Percentiles rank a stretch among this genome's conserved stretches.
Conservation (phyloP, 2,888 invertebrate species). For the Hermaeophaga mercurialis region DNA sequence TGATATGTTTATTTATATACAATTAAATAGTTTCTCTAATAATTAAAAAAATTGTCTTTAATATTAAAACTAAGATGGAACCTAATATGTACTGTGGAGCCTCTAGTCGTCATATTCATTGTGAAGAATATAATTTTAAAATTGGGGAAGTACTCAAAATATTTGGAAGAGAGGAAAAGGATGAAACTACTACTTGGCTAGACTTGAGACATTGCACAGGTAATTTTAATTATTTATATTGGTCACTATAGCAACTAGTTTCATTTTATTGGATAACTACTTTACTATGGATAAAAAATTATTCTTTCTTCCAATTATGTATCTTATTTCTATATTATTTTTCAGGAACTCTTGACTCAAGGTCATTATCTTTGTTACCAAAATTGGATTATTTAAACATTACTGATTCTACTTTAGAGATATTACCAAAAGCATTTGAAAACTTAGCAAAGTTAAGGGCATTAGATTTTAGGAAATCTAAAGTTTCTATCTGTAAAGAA, state of each 20-base stretch:
- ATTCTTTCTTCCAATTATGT: no score
- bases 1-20: no score
- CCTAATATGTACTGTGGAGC: conserved; percentile 22
- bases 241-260: no score
- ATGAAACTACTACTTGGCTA: conserved; percentile 18
- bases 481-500: conserved; percentile 14
- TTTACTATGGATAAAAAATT: no score
- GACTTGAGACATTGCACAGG: conserved; percentile 23
- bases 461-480: conserved; percentile 16
- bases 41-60: no score
- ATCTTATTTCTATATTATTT: no score
- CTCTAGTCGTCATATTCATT: conserved; percentile 22
- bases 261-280: no score
- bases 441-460: conserved; percentile 15
- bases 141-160: conserved; percentile 11
- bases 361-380: conserved; percentile 16
- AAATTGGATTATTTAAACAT: conserved; percentile 19
- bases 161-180: conserved; percentile 16
- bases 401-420: conserved; percentile 9
- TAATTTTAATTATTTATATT: no score
- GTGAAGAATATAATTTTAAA: conserved; percentile 22
- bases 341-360: conserved; percentile 22
- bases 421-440: conserved; percentile 13
- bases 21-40: no score
- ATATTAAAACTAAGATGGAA: no score